Evolutionary conservation across 2,113 vertebrate species (phyloP), one percentile per base, ranked within the genome.

Genomic region (Protomyctophum bolini): DNA sequence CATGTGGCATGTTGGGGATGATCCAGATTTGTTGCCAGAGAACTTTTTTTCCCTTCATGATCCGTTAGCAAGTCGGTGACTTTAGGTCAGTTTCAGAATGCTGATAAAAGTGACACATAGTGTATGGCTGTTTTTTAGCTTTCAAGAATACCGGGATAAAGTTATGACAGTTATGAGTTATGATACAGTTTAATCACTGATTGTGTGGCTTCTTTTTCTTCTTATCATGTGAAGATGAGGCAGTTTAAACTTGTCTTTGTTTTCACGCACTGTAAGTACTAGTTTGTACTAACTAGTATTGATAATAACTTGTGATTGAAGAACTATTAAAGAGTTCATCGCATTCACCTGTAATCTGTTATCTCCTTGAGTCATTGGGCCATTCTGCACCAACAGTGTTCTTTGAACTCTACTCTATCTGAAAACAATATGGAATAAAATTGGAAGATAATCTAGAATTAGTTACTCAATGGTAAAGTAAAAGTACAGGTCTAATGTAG

Each of bases 1-100:
- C 75, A 91, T 91, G 91, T 92, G 91, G 88, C 90, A 88, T 1
- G 67, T 88, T 87, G 80, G 79, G 56, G 7, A 70, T 45, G 76
- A 77, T 81, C 89, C 88, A 87, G 60, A 80, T 72, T 6, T 52
- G 48, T 47, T 48, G 71, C 63, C 15, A 51, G 14, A 58, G 49
- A 45, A 29, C 2, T 58, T 63, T 66, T 41, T 46, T 46, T 14
- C 0, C 21, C 11, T 63, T 14, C 29, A 46, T 8, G 0, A 47
- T 66, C n/a, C 55, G 10, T n/a, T n/a, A n/a, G n/a, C 33, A 2
- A 33, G 33, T 8, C n/a, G 55, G 4, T 58, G n/a, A 52, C 5
- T 1, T 21, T 33, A 7, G 28, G 47, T 61, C 12, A 68, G 4
- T 68, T 56, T 49, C 1, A 50, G 15, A 8, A 54, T 51, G 49